Percentiles rank a stretch among this genome's conserved stretches.
Conservation (phyloP, 2,113 vertebrate species). For the Tachysurus vachellii region DNA sequence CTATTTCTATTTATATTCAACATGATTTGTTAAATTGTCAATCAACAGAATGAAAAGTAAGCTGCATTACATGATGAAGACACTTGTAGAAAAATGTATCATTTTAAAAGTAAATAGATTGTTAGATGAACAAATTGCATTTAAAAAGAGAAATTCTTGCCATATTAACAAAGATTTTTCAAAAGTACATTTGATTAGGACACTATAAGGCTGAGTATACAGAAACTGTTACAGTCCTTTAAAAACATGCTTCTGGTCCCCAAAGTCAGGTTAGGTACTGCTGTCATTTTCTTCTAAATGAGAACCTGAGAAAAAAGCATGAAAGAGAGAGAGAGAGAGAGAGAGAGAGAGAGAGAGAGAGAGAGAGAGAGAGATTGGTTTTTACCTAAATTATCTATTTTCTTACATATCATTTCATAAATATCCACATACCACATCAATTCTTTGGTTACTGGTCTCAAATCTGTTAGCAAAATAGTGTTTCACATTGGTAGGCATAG, state of each 20-base stretch:
- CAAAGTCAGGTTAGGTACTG: neutral
- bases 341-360: neutral
- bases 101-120: neutral
- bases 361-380: neutral
- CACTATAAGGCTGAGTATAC: neutral
- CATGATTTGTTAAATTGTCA: neutral
- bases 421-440: neutral
- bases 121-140: neutral
- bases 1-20: neutral
- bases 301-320: constrained; percentile 67
- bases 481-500: neutral
- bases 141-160: neutral
- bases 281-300: constrained; percentile 70
- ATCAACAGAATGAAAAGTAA: neutral
- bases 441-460: neutral
- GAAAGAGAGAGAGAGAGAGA: neutral
- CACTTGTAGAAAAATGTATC: neutral
- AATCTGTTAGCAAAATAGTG: neutral
- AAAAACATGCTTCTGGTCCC: constrained; percentile 3
- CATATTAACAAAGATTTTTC: neutral
- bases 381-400: neutral
- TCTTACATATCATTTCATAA: no score
- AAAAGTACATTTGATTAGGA: neutral
- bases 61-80: neutral
- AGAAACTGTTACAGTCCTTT: neutral